Evolutionary conservation across 2,113 vertebrate species (phyloP).

Genomic region (Phylloscopus trochilus): DNA sequence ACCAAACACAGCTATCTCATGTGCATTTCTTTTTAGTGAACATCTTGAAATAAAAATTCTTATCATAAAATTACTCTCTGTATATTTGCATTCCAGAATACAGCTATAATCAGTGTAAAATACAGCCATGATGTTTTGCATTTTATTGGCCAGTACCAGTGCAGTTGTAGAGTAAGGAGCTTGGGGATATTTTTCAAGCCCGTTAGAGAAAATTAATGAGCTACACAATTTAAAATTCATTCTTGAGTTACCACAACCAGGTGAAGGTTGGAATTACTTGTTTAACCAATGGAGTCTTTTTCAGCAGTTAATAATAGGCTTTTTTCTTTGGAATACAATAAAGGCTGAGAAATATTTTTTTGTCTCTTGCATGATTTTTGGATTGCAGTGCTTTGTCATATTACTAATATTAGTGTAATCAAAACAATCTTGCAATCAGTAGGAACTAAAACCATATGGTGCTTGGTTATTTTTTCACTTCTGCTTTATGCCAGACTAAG

Average conservation of each 20-base stretch:
- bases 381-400: not conserved
- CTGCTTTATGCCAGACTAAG: not conserved
- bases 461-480: not conserved
- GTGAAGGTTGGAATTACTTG: not conserved
- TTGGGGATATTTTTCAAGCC: not conserved
- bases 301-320: not conserved
- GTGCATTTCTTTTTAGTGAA: not conserved
- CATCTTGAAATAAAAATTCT: not conserved
- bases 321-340: not conserved
- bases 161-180: not conserved
- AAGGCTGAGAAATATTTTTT: not conserved
- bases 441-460: not conserved
- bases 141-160: not conserved
- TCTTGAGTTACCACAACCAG: not conserved
- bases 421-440: not conserved
- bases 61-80: not conserved
- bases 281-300: not conserved
- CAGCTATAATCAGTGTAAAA: not conserved
- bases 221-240: not conserved
- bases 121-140: not conserved
- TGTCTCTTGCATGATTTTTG: not conserved
- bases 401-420: constrained; percentile 9
- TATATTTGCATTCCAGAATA: not conserved
- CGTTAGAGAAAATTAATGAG: not conserved
- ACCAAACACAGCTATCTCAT: not conserved